Base-by-base conservation (phyloP, 2,113 vertebrate species). In the Chloebia gouldiae region DNA sequence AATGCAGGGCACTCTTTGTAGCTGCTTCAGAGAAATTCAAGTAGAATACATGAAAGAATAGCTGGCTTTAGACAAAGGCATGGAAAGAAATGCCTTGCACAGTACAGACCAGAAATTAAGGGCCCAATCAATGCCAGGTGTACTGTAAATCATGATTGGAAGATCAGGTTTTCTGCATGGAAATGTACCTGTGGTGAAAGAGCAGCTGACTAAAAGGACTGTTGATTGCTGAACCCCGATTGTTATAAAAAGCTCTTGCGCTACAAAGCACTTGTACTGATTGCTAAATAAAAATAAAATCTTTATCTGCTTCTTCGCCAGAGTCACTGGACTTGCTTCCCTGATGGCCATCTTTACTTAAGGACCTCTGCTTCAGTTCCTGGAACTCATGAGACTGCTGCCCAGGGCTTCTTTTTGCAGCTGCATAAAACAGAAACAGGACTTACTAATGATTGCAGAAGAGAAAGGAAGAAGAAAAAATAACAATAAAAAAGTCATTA, bases 251-350 rank as follows among this genome's bases (percentile, higher is more conserved):
- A 95, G 90, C 70, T 92, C 92, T 79, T 53, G 84, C 31, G 4
- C 79, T 64, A 83, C 9, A 7, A 95, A 97, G 81, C 91, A 54
- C 72, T 84, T 37, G 71, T 42, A 56, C 28, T 60, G 94, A 85
- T 35, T 65, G 60, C 89, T 96, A 99, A 97, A 99, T 98, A 96
- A 99, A 98, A 98, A 99, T 99, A 97, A 99, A 99, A 96, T 99
- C 98, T 98, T 98, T 99, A 71, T 99, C 98, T 27, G 97, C 98
- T 95, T 99, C 98, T 89, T 99, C 98, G 15, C 98, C 98, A 35
- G 98, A 98, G 96, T 99, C 98, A 19, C 98, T 98, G 30, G 98
- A 98, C 68, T 98, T 99, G 97, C 98, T 98, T 91, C 98, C 97
- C 16, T 97, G 97, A 42, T 96, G 97, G 81, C 98, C 97, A 0